Base-by-base conservation (phyloP, 1,140 invertebrate genomes). In the Drosophila subobscura region DNA sequence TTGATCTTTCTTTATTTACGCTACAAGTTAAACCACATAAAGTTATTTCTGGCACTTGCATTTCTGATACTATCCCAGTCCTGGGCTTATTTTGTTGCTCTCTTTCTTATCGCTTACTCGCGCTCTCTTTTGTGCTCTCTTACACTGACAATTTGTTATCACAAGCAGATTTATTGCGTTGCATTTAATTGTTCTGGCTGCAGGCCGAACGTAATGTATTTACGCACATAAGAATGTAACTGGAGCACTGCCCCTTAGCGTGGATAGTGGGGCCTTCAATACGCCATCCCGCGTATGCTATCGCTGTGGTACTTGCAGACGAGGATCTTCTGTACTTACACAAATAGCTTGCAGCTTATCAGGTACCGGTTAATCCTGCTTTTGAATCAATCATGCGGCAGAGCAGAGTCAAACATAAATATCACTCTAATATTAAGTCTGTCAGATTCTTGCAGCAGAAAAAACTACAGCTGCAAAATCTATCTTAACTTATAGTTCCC, bases 161-260 rank as follows among this genome's bases (percentile, higher is more conserved):
- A 50, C 3, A 22, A 16, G 61, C n/a, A 5, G 33, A n/a, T 37
- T 65, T 50, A 65, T 50, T 65, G 61, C 58, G 58, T 65, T 65
- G 61, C 61, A 64, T 23, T 65, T 42, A 64, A 42, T 65, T 4
- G 10, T n/a, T 56, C 6, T 37, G 5, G 25, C 51, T 20, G 20
- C 53, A 45, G 53, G 0, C 37, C 16, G n/a, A n/a, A n/a, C n/a
- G n/a, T 20, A 20, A 37, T 4, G 25, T 27, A 6, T 27, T 5
- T 27, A 37, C 4, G 2, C 1, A 0, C 16, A 20, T 20, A 20
- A 0, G 1, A 1, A 12, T 37, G 33, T 41, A 65, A 65, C 12
- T 63, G 57, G 44, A 63, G 8, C 57, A 22, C 7, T 12, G 22
- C 14, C 16, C 27, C 2, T 7, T 7, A 20, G 16, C 0, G 16